Base-by-base conservation (phyloP, 2,888 invertebrate genomes). In the Drosophila acutilabella region DNA sequence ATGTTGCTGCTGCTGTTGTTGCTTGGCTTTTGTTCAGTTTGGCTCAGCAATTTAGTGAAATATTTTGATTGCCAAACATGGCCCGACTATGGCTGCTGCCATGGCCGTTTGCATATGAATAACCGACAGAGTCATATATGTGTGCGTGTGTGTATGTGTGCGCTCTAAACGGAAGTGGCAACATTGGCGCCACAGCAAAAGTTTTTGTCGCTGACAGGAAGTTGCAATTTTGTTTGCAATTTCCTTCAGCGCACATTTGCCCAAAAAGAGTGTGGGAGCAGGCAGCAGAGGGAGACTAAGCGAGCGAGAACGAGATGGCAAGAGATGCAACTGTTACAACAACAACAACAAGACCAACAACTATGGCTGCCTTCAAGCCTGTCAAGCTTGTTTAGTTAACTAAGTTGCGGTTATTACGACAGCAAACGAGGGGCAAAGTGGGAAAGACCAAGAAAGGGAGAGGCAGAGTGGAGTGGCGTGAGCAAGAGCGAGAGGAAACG, bases 141-240 rank as follows among this genome's bases (percentile, higher is more conserved):
- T 42, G 30, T 51, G 26, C 41, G 11, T 60, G 41, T 36, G 23
- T 52, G 38, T 65, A 48, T 71, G 47, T 66, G 58, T 56, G 41
- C 38, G 47, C 61, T 81, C 71, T 85, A 85, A 88, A 71, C 89
- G 88, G 85, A 89, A 86, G 85, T 85, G 89, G 88, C 89, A 89
- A 81, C 84, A 89, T 88, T 88, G 89, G 89, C 88, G 82, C 88
- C 88, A 79, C 77, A 88, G 78, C 88, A 82, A 89, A 85, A 86
- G 85, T 86, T 86, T 86, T 84, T 89, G 88, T 90, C 90, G 88
- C 83, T 85, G 88, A 83, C 90, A 90, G 89, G 89, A 88, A 89
- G 89, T 89, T 86, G 90, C 90, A 90, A 89, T 88, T 90, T 91
- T 90, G 91, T 91, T 91, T 86, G 91, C 89, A 91, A 90, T 91